Evolutionary conservation across 1,140 invertebrate species (phyloP), one percentile per base, ranked within the genome.

Genomic region (Leptinotarsa defecta): DNA sequence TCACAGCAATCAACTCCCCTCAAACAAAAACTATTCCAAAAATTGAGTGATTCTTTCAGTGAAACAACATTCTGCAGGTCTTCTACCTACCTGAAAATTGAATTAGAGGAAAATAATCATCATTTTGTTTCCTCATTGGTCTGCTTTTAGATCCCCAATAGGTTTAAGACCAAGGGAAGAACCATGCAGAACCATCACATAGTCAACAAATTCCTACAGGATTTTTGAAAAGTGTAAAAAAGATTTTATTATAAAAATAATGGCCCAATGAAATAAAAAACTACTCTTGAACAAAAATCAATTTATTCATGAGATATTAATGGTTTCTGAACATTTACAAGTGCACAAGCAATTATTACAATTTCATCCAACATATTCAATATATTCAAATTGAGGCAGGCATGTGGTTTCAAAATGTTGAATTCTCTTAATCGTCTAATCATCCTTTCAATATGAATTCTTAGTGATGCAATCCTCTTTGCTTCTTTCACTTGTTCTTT

Each of bases 371-470:
- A 19, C 17, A 61, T 19, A 20, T 27, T n/a, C 20, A 74, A 43
- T 8, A 70, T 67, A 17, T 69, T 68, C 11, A 17, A 24, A 49
- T 76, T 19, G 22, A 76, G 19, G 63, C 57, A 49, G 15, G 68
- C 22, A 74, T 76, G 27, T 5, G 43, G 64, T 69, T 64, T 43
- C 27, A 76, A 70, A 17, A 74, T 63, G 62, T 78, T 67, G 77
- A 82, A 86, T 49, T 86, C 83, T 72, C 84, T 71, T 13, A 85
- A 5, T 43, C 84, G 68, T 15, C 81, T 74, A 65, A 86, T 85
- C 11, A 83, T 81, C 49, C 82, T 73, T 76, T 86, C 85, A n/a
- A 86, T 77, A 71, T 86, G 83, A 67, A 85, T 83, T 75, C 84
- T 75, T 22, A 85, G 75, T 74, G 83, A 83, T 62, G 84, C 84